A percentile compares a stretch with the other conserved stretches of the same genome.
These are phyloP conservation scores for Augochlorella aurata DNA, from an alignment of 2,888 invertebrate genomes.

Conservation along the genomic window DNA sequence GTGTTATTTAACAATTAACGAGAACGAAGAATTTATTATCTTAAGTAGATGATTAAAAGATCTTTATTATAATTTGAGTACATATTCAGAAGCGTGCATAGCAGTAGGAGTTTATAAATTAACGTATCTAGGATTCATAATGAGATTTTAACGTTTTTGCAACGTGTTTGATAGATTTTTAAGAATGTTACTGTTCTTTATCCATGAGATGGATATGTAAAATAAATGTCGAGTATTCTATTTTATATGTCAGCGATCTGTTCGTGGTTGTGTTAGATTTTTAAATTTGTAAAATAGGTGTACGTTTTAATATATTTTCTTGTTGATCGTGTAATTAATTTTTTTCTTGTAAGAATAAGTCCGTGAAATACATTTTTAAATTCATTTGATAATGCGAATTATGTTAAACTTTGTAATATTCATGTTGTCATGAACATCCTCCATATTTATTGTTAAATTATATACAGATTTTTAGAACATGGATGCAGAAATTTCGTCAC, in stretches of 20 bases:
- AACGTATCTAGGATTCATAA: slow-evolving; percentile 37
- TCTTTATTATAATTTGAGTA: slow-evolving; percentile 28
- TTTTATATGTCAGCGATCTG: slow-evolving; percentile 39
- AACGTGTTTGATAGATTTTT: slow-evolving; percentile 41
- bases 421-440: background rate
- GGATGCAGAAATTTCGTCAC: slow-evolving; percentile 1
- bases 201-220: slow-evolving; percentile 46
- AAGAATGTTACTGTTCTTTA: slow-evolving; percentile 38
- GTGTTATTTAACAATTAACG: slow-evolving; percentile 49
- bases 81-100: slow-evolving; percentile 21
- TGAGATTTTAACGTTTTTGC: slow-evolving; percentile 35
- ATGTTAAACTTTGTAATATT: background rate
- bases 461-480: slow-evolving; percentile 24
- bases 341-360: background rate
- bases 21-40: slow-evolving; percentile 14
- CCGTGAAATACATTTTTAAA: slow-evolving; percentile 19
- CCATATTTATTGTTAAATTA: slow-evolving; percentile 3
- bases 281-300: slow-evolving; percentile 44
- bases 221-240: slow-evolving; percentile 38
- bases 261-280: slow-evolving; percentile 46
- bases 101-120: slow-evolving; percentile 26
- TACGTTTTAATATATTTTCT: slow-evolving; percentile 23
- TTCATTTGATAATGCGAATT: background rate
- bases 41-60: slow-evolving; percentile 9
- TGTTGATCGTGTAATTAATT: slow-evolving; percentile 6